Percentiles rank a stretch among this genome's conserved stretches.
Conservation (phyloP, 2,888 invertebrate genomes). For the Deilephila elpenor region DNA sequence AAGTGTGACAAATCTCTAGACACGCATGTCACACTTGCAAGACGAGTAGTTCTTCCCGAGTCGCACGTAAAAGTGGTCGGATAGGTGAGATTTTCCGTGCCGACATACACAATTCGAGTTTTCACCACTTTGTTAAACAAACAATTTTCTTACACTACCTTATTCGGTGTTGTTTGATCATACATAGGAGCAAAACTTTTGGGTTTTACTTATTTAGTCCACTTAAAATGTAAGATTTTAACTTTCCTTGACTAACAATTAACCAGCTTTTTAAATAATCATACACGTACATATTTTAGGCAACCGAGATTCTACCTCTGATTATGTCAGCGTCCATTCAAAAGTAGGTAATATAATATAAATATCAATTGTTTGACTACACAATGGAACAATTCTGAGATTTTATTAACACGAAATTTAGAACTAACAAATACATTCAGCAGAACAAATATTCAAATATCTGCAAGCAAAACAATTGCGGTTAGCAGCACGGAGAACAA, state of each 20-base stretch:
- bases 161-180: background rate
- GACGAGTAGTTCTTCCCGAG: conserved; percentile 53
- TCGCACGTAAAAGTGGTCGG: conserved; percentile 53
- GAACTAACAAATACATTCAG: background rate
- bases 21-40: conserved; percentile 39
- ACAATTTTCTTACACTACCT: background rate
- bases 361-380: background rate
- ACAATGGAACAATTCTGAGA: background rate
- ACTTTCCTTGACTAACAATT: too few species aligned
- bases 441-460: background rate
- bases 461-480: background rate
- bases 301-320: too few species aligned
- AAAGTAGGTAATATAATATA: too few species aligned
- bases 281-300: too few species aligned
- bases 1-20: conserved; percentile 33
- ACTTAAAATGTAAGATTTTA: too few species aligned
- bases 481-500: background rate
- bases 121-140: conserved; percentile 41
- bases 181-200: background rate
- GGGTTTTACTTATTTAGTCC: too few species aligned
- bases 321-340: too few species aligned
- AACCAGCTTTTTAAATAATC: too few species aligned
- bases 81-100: conserved; percentile 44
- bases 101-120: conserved; percentile 41
- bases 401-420: background rate